A percentile compares a stretch with the other conserved stretches of the same genome.
Conservation (phyloP, 2,797 vertebrate genomes). For the Oreortyx pictus region DNA sequence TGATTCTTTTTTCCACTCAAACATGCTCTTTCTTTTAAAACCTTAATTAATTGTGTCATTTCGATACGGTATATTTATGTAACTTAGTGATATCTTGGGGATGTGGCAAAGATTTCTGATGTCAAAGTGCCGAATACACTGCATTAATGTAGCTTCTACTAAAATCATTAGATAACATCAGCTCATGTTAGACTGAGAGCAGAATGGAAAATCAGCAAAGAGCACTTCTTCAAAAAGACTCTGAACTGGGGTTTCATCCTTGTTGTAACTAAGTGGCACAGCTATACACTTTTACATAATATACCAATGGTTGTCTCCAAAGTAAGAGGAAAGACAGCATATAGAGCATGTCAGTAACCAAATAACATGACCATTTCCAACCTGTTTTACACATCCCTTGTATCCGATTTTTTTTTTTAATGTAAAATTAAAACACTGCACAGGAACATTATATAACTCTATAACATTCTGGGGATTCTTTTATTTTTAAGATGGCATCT, state of each 20-base stretch:
- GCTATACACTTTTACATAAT: not conserved
- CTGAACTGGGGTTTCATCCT: not conserved
- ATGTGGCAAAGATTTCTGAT: not conserved
- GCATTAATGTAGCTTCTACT: not conserved
- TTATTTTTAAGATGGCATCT: not conserved
- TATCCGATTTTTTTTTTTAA: not conserved
- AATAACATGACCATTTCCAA: not conserved
- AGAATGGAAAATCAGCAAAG: not conserved
- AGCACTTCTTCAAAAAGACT: not conserved
- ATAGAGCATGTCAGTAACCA: not conserved
- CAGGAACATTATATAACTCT: not conserved
- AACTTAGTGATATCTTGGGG: not conserved
- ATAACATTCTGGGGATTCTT: not conserved
- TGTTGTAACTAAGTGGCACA: not conserved
- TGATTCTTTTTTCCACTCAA: not conserved
- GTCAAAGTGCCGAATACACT: not conserved
- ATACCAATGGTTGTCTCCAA: not conserved
- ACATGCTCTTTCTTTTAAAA: not conserved
- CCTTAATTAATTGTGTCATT: not conserved
- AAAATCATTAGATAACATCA: not conserved
- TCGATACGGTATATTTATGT: not conserved
- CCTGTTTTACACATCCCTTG: not conserved
- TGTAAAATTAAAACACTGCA: not conserved
- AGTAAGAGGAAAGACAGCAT: not conserved
- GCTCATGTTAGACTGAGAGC: not conserved